phyloP scores from a whole-genome alignment of 2,113 vertebrate species.

The Axis porcinus region DNA sequence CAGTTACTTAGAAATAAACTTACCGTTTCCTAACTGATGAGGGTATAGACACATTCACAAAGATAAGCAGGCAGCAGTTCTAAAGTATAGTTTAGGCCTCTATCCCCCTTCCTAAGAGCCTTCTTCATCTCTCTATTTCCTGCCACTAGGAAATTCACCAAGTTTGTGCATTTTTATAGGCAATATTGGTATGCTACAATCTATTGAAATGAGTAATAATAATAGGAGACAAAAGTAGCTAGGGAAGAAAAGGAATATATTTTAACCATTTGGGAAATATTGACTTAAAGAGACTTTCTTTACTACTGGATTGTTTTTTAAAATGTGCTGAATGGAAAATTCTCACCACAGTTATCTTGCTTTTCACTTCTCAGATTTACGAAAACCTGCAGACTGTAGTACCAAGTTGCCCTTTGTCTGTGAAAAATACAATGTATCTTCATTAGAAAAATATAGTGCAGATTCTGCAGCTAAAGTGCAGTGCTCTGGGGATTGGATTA shows the following conservation, averaged over 20 bases:
- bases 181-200: not conserved
- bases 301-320: not conserved
- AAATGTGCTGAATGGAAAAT: not conserved
- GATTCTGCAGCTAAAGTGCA: slow-evolving; percentile 75
- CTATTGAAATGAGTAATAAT: not conserved
- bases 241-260: not conserved
- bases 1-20: slow-evolving; percentile 14
- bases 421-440: slow-evolving; percentile 88
- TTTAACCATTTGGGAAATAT: not conserved
- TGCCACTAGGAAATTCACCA: not conserved
- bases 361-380: slow-evolving; percentile 75
- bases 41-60: not conserved
- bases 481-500: slow-evolving; percentile 78
- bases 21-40: not conserved
- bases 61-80: not conserved
- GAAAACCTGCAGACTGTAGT: slow-evolving; percentile 74
- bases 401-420: slow-evolving; percentile 90
- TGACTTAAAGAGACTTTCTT: not conserved
- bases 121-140: not conserved
- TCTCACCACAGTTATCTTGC: not conserved
- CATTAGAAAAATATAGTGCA: slow-evolving; percentile 84
- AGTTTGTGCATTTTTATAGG: not conserved
- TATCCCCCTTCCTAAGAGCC: not conserved
- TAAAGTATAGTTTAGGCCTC: not conserved
- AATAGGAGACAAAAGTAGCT: not conserved